A percentile compares a stretch with the other conserved stretches of the same genome.
Evolutionary conservation across 2,797 vertebrate species (phyloP).

Genomic region (Rhabdophis nuchalis): DNA sequence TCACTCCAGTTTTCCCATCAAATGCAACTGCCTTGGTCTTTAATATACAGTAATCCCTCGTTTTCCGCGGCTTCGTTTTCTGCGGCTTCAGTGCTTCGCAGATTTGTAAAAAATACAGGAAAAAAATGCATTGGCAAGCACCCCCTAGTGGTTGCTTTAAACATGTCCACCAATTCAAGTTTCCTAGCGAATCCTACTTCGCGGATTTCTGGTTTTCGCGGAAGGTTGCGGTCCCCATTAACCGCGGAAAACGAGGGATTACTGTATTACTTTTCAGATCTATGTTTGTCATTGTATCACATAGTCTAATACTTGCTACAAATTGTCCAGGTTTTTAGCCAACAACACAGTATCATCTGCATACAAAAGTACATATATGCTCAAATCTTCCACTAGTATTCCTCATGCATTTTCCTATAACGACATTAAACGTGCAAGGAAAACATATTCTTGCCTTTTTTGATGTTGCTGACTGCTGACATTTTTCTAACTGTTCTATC

Average conservation of each 20-base stretch:
- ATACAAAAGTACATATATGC: not conserved
- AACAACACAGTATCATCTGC: not conserved
- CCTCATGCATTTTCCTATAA: not conserved
- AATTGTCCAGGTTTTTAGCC: not conserved
- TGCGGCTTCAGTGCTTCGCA: too few relatives aligned
- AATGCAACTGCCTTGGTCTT: not conserved
- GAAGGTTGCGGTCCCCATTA: too few relatives aligned
- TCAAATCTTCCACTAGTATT: not conserved
- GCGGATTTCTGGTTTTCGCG: too few relatives aligned
- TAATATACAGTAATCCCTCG: too few relatives aligned
- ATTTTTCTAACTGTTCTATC: not conserved
- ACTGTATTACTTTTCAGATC: not conserved
- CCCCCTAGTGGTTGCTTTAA: too few relatives aligned
- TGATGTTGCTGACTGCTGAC: not conserved
- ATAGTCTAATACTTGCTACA: not conserved
- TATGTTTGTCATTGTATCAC: not conserved
- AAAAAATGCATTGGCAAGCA: too few relatives aligned
- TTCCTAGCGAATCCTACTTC: too few relatives aligned
- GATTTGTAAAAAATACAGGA: too few relatives aligned
- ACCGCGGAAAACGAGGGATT: too few relatives aligned
- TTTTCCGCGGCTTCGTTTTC: too few relatives aligned
- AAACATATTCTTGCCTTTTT: not conserved
- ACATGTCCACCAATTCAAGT: too few relatives aligned
- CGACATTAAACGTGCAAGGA: not conserved
- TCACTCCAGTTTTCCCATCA: not conserved